phyloP scores from a whole-genome alignment of 2,888 invertebrate species.

The Deilephila porcellus region DNA sequence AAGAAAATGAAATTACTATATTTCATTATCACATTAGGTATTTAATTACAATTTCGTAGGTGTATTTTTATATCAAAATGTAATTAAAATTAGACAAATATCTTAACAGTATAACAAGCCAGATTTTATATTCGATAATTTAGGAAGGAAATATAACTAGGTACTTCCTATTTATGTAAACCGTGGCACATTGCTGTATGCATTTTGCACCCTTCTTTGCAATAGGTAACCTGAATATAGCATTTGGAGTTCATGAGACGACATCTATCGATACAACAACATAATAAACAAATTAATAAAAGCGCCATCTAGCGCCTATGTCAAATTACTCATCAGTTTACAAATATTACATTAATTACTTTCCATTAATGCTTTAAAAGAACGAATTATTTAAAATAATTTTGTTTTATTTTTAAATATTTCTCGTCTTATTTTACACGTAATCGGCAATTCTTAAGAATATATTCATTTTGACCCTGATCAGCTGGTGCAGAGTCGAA shows the following conservation, averaged over 20 bases:
- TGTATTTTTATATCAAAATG: no score
- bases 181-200: neutral
- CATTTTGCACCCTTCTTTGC: neutral
- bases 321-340: conserved; percentile 36
- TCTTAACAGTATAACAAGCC: no score
- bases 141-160: no score
- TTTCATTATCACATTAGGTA: no score
- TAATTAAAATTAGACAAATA: no score
- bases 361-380: neutral
- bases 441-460: neutral
- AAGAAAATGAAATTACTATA: no score
- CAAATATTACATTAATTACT: neutral
- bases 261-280: conserved; percentile 33
- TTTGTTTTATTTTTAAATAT: neutral
- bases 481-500: conserved; percentile 48
- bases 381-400: neutral
- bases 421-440: neutral
- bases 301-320: conserved; percentile 47
- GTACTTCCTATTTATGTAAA: neutral
- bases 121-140: no score
- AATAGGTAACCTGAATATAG: neutral
- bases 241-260: conserved; percentile 24
- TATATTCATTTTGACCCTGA: conserved; percentile 16
- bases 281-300: neutral
- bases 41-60: no score